Percentiles rank a stretch among this genome's conserved stretches.
These are phyloP conservation scores for Acanthornis magna DNA, from an alignment of 2,797 vertebrate species.

Conservation along the genomic window DNA sequence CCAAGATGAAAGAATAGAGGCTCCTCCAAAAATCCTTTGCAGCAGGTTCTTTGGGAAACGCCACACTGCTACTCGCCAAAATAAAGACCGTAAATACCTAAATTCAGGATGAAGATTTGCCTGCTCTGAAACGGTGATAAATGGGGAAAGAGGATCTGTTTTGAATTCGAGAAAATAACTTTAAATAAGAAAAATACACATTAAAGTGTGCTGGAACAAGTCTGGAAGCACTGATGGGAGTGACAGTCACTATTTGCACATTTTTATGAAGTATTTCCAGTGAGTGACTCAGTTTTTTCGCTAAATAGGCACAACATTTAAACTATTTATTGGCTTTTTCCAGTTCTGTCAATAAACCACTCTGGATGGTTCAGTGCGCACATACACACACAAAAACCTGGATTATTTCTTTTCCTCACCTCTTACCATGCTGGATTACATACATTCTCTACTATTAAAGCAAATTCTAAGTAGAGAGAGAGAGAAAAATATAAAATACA, in stretches of 20 bases:
- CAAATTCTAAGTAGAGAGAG: rapidly evolving
- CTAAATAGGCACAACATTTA: not conserved
- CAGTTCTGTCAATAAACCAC: not conserved
- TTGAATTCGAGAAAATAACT: not conserved
- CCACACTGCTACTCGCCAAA: not conserved
- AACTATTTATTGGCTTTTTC: not conserved
- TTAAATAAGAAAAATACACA: not conserved
- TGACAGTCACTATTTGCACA: not conserved
- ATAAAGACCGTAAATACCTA: not conserved
- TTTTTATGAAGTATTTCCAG: not conserved
- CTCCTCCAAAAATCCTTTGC: not conserved
- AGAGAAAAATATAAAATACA: not conserved
- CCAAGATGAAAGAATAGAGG: not conserved
- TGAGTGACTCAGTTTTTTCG: not conserved
- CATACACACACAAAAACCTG: rapidly evolving
- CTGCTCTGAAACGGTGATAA: not conserved
- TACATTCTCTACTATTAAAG: not conserved
- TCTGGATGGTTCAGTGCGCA: not conserved
- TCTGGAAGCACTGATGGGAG: not conserved
- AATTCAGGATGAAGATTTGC: not conserved
- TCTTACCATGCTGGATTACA: not conserved
- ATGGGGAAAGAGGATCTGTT: rapidly evolving
- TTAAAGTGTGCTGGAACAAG: not conserved
- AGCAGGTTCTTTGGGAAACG: not conserved
- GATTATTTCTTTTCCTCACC: not conserved